Evolutionary conservation across 2,888 invertebrate species (phyloP), one percentile per base, ranked within the genome.

Genomic region (Tuberolachnus salignus): DNA sequence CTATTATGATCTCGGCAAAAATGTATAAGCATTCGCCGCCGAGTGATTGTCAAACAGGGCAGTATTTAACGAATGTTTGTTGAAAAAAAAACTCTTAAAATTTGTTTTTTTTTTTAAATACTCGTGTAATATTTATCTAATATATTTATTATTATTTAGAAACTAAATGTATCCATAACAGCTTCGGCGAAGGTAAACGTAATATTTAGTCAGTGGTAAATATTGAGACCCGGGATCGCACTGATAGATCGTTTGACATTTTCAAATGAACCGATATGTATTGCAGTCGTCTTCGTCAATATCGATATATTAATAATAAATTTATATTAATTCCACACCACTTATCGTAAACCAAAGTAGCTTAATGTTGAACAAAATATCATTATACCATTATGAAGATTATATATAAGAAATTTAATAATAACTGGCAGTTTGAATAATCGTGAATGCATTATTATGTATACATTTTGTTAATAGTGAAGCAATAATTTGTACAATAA

Each of bases 301-400:
- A 6, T 46, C 21, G 11, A 69, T 34, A 16, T 51, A 49, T 6
- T 6, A 34, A 34, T 34, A 34, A 34, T 59, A 8, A 23, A 78
- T 49, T 51, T 49, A 51, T 42, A 61, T 44, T 51, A 78, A 59
- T 49, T 67, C 42, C 49, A n/a, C n/a, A n/a, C 34, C 34, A 34
- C 51, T 16, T 61, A 51, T 59, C 51, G 34, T 78, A 78, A 69
- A 75, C 9, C 69, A 42, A 49, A 69, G 49, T 78, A 78, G 67
- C 21, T 63, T 78, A 69, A 69, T 42, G n/a, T 59, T 14, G 57
- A 78, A 57, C 78, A 69, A 59, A 42, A 78, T 67, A 75, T 67
- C 66, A 66, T 66, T 67, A 16, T 26, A 75, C 66, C 46, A 49
- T 26, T 66, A 57, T 44, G 57, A 75, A 66, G 64, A 57, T 67